Evolutionary conservation across 2,113 vertebrate genomes (phyloP).

Genomic region (Lota lota): DNA sequence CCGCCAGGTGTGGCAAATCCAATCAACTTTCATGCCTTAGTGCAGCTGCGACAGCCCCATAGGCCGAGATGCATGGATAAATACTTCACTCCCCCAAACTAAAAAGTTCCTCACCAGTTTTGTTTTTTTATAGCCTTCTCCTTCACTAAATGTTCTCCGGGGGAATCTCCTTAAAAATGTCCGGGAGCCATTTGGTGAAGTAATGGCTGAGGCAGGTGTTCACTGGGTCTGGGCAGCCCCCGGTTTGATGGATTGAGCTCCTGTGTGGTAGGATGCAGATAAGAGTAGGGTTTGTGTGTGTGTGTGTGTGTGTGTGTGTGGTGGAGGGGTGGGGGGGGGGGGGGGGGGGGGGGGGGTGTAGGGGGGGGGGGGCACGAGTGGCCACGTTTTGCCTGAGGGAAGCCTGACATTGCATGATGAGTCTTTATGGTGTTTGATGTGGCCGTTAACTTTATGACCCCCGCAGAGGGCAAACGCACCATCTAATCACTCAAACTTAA

Average conservation of each 20-base stretch:
- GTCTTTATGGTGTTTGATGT: constrained; percentile 48
- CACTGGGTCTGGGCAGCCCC: constrained; percentile 11
- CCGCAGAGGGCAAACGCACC: constrained; percentile 37
- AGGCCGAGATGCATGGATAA: too few relatives aligned
- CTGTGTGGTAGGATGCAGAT: constrained; percentile 20
- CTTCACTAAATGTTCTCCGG: too few relatives aligned
- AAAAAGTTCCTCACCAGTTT: too few relatives aligned
- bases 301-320: constrained; percentile 20
- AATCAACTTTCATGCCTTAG: too few relatives aligned
- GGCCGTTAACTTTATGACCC: constrained; percentile 46
- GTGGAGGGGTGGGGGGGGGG: neutral
- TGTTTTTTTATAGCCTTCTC: too few relatives aligned
- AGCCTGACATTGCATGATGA: constrained; percentile 31
- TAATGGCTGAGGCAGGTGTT: neutral
- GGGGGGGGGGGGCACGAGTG: neutral
- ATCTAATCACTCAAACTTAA: constrained; percentile 13
- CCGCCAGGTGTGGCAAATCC: too few relatives aligned
- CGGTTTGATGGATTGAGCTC: constrained; percentile 27
- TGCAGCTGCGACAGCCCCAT: too few relatives aligned
- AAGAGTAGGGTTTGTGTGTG: neutral
- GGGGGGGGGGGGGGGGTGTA: too few relatives aligned
- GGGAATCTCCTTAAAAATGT: too few relatives aligned
- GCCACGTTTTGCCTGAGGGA: constrained; percentile 19
- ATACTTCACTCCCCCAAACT: too few relatives aligned
- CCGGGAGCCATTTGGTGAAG: too few relatives aligned